A percentile compares a stretch with the other conserved stretches of the same genome.
phyloP scores from a whole-genome alignment of 2,797 vertebrate species.

The Chiroxiphia lanceolata region DNA sequence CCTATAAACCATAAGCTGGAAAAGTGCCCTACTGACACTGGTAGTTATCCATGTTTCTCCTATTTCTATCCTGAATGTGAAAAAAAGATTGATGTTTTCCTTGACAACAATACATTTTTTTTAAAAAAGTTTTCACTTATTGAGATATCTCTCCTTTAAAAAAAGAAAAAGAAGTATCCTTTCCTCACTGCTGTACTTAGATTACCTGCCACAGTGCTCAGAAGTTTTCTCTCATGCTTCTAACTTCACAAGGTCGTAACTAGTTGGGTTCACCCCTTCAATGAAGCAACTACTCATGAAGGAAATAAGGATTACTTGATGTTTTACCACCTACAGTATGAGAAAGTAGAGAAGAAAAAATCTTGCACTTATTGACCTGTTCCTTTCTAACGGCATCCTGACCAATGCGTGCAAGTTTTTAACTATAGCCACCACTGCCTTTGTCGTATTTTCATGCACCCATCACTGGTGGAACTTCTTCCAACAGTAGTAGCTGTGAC shows the following conservation, averaged over 20 bases:
- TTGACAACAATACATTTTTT: not conserved
- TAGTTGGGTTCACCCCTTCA: not conserved
- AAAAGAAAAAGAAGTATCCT: not conserved
- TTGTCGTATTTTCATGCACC: not conserved
- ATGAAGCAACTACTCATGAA: not conserved
- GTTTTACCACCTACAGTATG: not conserved
- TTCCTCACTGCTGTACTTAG: not conserved
- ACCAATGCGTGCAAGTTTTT: not conserved
- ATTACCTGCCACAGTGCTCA: not conserved
- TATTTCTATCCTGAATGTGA: not conserved
- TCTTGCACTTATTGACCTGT: too few relatives aligned
- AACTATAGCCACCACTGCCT: not conserved
- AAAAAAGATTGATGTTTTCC: not conserved
- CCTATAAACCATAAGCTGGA: not conserved
- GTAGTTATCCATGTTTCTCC: not conserved
- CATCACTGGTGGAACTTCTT: not conserved
- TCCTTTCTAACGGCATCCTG: not conserved
- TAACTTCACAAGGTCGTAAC: not conserved
- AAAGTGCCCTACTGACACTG: not conserved
- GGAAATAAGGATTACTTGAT: not conserved
- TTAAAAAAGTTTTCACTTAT: not conserved
- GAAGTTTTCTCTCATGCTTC: not conserved
- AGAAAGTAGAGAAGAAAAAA: not conserved
- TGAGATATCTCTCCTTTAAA: not conserved
- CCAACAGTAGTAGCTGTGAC: not conserved